These are phyloP conservation scores for Pedetes capensis DNA, from an alignment of 2,113 vertebrate species.

Conservation along the genomic window DNA sequence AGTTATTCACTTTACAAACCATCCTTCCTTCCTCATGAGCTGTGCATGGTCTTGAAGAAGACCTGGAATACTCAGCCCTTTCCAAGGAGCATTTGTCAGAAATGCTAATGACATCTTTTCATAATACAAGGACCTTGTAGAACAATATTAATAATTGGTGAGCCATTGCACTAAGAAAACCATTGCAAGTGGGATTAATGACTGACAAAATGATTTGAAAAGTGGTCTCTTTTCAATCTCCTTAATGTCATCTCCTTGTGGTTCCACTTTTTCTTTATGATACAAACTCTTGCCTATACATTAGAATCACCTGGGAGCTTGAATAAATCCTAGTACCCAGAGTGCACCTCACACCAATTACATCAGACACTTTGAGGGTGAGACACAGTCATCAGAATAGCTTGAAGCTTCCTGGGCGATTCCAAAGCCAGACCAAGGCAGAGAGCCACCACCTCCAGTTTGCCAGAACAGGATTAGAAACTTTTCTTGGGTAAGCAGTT, in stretches of 20 bases:
- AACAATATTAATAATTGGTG: not conserved
- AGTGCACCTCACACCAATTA: not conserved
- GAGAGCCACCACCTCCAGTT: no score
- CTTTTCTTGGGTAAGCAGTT: not conserved
- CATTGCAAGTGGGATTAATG: not conserved
- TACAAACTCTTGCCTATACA: fast-evolving
- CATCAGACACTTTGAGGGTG: not conserved
- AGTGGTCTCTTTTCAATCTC: not conserved
- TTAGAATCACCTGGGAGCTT: not conserved
- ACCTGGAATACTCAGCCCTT: no score
- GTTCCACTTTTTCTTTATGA: not conserved
- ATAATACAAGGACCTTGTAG: not conserved
- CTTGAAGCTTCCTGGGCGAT: not conserved
- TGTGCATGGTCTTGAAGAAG: no score
- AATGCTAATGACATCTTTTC: not conserved
- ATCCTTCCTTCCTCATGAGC: no score
- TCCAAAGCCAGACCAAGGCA: not conserved
- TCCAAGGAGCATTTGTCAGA: not conserved
- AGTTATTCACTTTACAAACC: no score
- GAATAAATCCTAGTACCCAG: not conserved
- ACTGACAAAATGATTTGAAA: not conserved
- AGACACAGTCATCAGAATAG: not conserved
- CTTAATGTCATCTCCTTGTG: not conserved
- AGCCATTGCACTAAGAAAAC: not conserved
- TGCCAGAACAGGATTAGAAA: not conserved